Percentiles rank a stretch among this genome's conserved stretches.
phyloP scores from a whole-genome alignment of 2,888 invertebrate species.

The Ctenicera cuprea region DNA sequence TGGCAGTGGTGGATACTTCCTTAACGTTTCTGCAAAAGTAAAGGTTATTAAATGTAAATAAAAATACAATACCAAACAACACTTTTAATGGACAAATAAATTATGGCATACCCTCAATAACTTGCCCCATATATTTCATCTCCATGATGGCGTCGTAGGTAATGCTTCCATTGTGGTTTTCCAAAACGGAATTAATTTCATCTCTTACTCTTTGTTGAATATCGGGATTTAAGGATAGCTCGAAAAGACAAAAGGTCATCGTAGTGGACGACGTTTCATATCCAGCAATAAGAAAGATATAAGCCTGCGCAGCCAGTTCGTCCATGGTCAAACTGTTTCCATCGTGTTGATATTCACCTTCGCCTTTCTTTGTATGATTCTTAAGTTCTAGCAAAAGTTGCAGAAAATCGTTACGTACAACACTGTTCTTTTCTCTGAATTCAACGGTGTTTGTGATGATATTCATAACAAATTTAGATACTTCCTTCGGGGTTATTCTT shows the following conservation, averaged over 20 bases:
- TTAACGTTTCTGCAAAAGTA: constrained; percentile 43
- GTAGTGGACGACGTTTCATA: constrained; percentile 69
- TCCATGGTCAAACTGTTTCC: background rate
- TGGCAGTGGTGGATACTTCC: constrained; percentile 22
- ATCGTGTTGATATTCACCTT: background rate
- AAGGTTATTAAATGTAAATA: constrained; percentile 15
- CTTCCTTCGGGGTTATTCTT: too few species aligned
- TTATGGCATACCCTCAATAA: constrained; percentile 65
- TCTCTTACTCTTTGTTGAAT: constrained; percentile 70
- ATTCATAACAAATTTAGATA: constrained; percentile 62
- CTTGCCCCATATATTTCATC: constrained; percentile 73
- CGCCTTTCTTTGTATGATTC: background rate
- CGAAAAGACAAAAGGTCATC: constrained; percentile 66
- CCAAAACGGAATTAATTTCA: constrained; percentile 70
- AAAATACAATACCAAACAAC: too few species aligned
- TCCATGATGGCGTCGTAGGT: constrained; percentile 73
- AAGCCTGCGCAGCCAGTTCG: constrained; percentile 61
- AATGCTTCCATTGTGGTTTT: constrained; percentile 68
- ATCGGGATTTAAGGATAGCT: constrained; percentile 67
- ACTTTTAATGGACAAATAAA: too few species aligned
- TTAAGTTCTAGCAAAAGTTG: constrained; percentile 45
- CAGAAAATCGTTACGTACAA: constrained; percentile 60
- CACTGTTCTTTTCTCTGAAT: constrained; percentile 60
- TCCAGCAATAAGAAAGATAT: constrained; percentile 65
- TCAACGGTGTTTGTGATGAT: constrained; percentile 61